Evolutionary conservation across 2,888 invertebrate species (phyloP), one percentile per base, ranked within the genome.

Genomic region (Tipula lateralis): DNA sequence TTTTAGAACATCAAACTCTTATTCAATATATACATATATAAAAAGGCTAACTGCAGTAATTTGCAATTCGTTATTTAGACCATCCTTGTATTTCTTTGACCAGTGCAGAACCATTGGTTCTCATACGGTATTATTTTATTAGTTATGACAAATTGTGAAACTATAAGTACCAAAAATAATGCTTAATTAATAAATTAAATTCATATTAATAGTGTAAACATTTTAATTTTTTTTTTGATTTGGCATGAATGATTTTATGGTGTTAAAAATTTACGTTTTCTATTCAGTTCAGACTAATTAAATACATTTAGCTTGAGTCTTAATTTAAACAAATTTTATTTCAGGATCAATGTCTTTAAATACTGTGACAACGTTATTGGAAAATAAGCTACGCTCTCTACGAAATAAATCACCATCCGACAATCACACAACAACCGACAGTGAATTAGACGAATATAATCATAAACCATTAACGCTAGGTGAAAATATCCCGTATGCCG

Each of bases 331-430:
- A 66, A 66, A 9, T 9, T 66, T 24, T 24, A 84, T 84, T 86
- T 85, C 91, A 96, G 96, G 96, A 90, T 93, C 95, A 89, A 96
- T 96, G 91, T 94, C 96, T 87, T 91, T 96, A 90, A 94, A 95
- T 89, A 94, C 94, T 87, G 93, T 97, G 89, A 96, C 96, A 87
- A 95, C 94, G 88, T 94, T 96, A 85, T 94, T 96, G 90, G 96
- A 96, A 89, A 94, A 95, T 88, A 96, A 96, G 90, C 92, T 96
- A 90, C 93, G 94, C 87, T 93, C 94, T 88, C 90, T 94, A 88
- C 92, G 94, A 88, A 94, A 93, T 91, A 92, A 94, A 85, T 93
- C 93, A 85, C 92, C 92, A 87, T 24, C 66, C 13, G 24, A 7
- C 19, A 66, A 12, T 24, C 66, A 24, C 12, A 24, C 24, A 24